These are phyloP conservation scores for Caenorhabditis latens DNA, from an alignment of 1,140 invertebrate species.

Conservation along the genomic window DNA sequence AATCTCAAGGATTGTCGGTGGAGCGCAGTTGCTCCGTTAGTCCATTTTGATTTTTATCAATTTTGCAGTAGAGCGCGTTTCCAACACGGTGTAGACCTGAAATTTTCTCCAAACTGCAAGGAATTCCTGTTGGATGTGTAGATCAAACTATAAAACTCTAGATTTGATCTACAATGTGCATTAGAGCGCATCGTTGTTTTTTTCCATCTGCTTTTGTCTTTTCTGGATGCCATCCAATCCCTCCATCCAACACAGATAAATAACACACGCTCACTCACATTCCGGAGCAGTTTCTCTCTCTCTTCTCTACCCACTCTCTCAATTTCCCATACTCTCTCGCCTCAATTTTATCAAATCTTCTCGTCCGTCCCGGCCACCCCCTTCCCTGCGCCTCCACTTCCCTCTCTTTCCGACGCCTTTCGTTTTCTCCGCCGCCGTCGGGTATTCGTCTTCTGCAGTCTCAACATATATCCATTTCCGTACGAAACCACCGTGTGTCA, in stretches of 20 bases:
- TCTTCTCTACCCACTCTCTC: neutral
- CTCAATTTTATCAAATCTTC: slow-evolving; percentile 50
- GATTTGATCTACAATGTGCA: too few species aligned
- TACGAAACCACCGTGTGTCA: neutral
- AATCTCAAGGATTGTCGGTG: too few species aligned
- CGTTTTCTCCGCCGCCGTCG: too few species aligned
- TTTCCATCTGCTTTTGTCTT: neutral
- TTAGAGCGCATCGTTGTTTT: too few species aligned
- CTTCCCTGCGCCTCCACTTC: slow-evolving; percentile 36
- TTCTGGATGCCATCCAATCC: too few species aligned
- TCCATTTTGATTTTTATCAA: too few species aligned
- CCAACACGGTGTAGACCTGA: too few species aligned
- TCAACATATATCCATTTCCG: slow-evolving; percentile 48
- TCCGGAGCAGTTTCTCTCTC: slow-evolving; percentile 3
- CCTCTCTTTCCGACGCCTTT: slow-evolving; percentile 3
- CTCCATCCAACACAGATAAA: neutral
- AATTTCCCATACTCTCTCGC: slow-evolving; percentile 14
- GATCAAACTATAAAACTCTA: too few species aligned
- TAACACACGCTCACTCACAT: neutral
- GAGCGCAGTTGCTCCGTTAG: too few species aligned
- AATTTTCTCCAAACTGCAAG: too few species aligned
- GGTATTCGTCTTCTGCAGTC: neutral
- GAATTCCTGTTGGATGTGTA: too few species aligned
- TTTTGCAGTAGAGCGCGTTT: too few species aligned
- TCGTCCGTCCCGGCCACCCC: slow-evolving; percentile 21